A percentile compares a stretch with the other conserved stretches of the same genome.
These are phyloP conservation scores for Thereva nobilitata DNA, from an alignment of 2,888 invertebrate species.

Conservation along the genomic window DNA sequence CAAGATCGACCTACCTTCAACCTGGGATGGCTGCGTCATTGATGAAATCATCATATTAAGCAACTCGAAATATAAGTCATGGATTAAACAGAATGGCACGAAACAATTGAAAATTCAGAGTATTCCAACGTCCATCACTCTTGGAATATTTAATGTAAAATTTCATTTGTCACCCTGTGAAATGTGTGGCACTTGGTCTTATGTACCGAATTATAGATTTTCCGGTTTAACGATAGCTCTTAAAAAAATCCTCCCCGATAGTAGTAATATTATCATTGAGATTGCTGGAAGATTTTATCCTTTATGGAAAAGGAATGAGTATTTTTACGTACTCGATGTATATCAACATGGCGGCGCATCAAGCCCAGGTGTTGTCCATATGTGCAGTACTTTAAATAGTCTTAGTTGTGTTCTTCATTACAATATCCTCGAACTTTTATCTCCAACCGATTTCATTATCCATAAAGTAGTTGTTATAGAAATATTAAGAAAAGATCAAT, in stretches of 20 bases:
- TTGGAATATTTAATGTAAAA: constrained; percentile 51
- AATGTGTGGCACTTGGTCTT: constrained; percentile 49
- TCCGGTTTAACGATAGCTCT: constrained; percentile 49
- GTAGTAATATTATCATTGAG: constrained; percentile 50
- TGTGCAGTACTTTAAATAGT: constrained; percentile 51
- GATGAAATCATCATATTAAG: constrained; percentile 54
- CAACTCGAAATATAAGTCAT: constrained; percentile 50
- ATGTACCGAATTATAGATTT: constrained; percentile 49
- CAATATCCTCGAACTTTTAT: constrained; percentile 50
- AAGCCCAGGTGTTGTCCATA: constrained; percentile 48
- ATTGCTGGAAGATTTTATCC: constrained; percentile 53
- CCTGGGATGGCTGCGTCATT: constrained; percentile 51
- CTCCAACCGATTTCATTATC: constrained; percentile 25
- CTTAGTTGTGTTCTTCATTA: constrained; percentile 52
- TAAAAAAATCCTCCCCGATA: constrained; percentile 44
- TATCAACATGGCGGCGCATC: constrained; percentile 48
- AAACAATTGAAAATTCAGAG: constrained; percentile 48
- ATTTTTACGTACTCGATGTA: constrained; percentile 54
- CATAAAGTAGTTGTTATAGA: not conserved
- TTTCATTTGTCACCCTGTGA: constrained; percentile 45
- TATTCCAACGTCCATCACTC: constrained; percentile 50
- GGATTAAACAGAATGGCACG: constrained; percentile 47
- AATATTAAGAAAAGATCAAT: not conserved
- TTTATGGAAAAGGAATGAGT: constrained; percentile 51
- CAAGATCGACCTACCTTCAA: constrained; percentile 54